Percentiles rank a stretch among this genome's conserved stretches.
Evolutionary conservation across 1,140 invertebrate species (phyloP).

Genomic region (Dufourea novaeangliae): DNA sequence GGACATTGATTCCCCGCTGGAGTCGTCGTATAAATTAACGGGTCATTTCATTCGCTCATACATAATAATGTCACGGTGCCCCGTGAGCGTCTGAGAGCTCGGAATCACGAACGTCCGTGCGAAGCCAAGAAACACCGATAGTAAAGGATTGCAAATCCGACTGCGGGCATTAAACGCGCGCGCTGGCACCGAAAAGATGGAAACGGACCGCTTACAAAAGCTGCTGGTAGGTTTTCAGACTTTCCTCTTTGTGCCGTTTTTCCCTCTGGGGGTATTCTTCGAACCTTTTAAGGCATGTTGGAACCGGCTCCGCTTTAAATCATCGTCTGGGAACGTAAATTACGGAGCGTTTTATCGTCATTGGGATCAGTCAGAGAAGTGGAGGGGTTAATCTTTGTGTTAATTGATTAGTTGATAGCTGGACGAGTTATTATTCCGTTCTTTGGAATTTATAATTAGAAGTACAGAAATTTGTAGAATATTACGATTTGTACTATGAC

Average conservation of each 20-base stretch:
- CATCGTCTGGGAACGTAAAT: not conserved
- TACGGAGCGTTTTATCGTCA: not conserved
- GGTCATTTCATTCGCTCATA: conserved; percentile 11
- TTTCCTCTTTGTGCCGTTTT: conserved; percentile 24
- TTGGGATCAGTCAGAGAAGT: not conserved
- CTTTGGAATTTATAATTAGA: not conserved
- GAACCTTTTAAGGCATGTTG: not conserved
- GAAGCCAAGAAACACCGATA: conserved; percentile 25
- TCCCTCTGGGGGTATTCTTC: not conserved
- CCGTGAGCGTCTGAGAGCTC: conserved; percentile 30
- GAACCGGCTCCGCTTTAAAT: conserved; percentile 3
- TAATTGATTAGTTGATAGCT: not conserved
- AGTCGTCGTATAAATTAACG: conserved; percentile 51
- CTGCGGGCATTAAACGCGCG: not conserved
- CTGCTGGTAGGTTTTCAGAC: conserved; percentile 18
- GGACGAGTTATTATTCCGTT: not conserved
- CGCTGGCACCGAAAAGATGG: conserved; percentile 13
- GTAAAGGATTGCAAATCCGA: conserved; percentile 21
- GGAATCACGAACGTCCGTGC: conserved; percentile 20
- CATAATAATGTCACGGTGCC: conserved; percentile 16
- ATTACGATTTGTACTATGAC: too few species aligned
- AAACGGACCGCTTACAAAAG: conserved; percentile 27
- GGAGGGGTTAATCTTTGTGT: not conserved
- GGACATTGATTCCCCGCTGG: conserved; percentile 42
- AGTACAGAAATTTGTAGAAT: too few species aligned